Base-by-base conservation (phyloP, 2,888 invertebrate species). In the Phengaris arion region DNA sequence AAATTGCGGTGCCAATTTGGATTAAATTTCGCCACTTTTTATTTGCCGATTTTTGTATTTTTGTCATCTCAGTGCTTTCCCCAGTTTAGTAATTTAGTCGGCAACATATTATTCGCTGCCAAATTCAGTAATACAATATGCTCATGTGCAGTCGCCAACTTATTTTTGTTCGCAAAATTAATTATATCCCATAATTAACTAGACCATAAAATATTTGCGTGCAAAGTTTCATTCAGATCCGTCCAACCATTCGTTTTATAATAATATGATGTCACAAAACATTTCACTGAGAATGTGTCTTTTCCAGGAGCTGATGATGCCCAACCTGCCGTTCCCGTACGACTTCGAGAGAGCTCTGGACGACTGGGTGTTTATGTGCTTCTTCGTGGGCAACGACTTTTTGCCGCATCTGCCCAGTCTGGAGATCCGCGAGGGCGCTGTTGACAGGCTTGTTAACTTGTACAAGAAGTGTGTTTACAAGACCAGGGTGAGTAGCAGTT, bases 381-480 rank as follows among this genome's bases (percentile, higher is more conserved):
- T 99, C 94, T 99, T 99, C 90, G 99, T 99, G 74, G 99, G 99
- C 73, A 99, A 99, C 86, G 99, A 99, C 92, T 99, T 99, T 87
- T 89, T 99, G 82, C 99, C 99, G 0, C 99, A 99, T 94, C 94
- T 99, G 80, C 99, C 99, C 6, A 99, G 99, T 74, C 92, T 99
- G 81, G 99, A 99, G 94, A 99, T 99, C 84, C 94, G 99, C 73
- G 99, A 99, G 93, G 97, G 97, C 0, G 99, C 99, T 0, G 99
- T 99, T 73, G 99, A 99, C 89, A 94, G 99, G 75, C 95, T 99
- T 22, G 96, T 99, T 7, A 96, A 95, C 81, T 91, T 99, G 77
- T 99, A 99, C 87, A 99, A 99, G 93, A 97, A 97, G 85, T 96
- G 97, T 81, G 98, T 99, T 12, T 97, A 97, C 85, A 98, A 97